Evolutionary conservation across 1,140 invertebrate species (phyloP).

Genomic region (Aphelenchoides avenae): DNA sequence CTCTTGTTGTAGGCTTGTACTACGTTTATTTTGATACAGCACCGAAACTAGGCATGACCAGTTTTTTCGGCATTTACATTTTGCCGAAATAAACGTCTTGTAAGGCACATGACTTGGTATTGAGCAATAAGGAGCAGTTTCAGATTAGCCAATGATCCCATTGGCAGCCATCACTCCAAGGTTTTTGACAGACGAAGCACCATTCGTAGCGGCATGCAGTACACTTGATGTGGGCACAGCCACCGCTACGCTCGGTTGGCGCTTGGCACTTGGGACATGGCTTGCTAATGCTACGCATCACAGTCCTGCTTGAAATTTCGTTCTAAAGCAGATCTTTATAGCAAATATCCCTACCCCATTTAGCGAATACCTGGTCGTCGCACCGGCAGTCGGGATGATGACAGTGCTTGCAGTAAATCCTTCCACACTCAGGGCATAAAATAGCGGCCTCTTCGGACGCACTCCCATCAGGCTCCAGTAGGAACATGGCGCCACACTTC

Average conservation of each 20-base stretch:
- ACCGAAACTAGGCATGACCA: too few species aligned
- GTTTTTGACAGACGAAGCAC: slow-evolving; percentile 32
- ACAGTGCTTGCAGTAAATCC: slow-evolving; percentile 27
- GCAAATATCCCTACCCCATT: background rate
- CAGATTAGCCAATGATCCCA: slow-evolving; percentile 44
- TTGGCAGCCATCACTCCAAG: slow-evolving; percentile 28
- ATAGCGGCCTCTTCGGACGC: slow-evolving; percentile 14
- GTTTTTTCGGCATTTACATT: too few species aligned
- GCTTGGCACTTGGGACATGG: slow-evolving; percentile 22
- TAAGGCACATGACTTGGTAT: too few species aligned
- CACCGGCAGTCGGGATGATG: background rate
- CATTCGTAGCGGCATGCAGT: slow-evolving; percentile 28
- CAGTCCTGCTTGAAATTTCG: background rate
- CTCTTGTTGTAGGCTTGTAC: too few species aligned
- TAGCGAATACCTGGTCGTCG: background rate
- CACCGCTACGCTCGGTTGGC: slow-evolving; percentile 31
- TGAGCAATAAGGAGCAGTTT: too few species aligned
- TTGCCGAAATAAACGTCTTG: too few species aligned
- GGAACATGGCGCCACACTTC: slow-evolving; percentile 25
- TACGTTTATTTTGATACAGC: too few species aligned
- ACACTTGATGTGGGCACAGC: slow-evolving; percentile 35
- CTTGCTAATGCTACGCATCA: slow-evolving; percentile 26
- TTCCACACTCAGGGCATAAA: slow-evolving; percentile 26
- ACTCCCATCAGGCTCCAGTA: slow-evolving; percentile 19
- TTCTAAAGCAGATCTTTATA: background rate